Evolutionary conservation across 2,888 invertebrate species (phyloP).

Genomic region (Andricus quercusramuli): DNA sequence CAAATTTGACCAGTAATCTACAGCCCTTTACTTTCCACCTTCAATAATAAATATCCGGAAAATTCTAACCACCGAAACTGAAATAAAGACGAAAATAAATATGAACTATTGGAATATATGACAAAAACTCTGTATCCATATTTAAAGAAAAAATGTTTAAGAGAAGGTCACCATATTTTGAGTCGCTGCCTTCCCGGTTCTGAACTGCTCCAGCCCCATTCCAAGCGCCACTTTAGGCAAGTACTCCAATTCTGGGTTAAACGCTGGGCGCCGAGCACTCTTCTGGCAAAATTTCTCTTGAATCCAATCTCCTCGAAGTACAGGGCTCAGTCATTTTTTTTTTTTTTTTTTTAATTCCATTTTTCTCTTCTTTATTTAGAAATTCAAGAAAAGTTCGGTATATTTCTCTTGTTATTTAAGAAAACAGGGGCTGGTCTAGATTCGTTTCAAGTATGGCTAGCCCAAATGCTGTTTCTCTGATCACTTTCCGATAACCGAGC

Average conservation of each 20-base stretch:
- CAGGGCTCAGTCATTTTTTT: too few relatives aligned
- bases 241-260: too few relatives aligned
- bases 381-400: background rate
- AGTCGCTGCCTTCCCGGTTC: too few relatives aligned
- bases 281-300: too few relatives aligned
- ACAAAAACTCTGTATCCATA: background rate
- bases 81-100: background rate
- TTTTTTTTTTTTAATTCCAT: too few relatives aligned
- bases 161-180: too few relatives aligned
- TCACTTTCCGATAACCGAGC: background rate
- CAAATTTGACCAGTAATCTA: too few relatives aligned
- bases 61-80: background rate
- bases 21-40: too few relatives aligned
- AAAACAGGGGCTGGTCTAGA: constrained; percentile 48
- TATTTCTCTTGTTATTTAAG: constrained; percentile 53
- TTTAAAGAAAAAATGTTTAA: background rate
- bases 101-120: background rate
- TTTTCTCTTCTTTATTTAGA: background rate
- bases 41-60: background rate
- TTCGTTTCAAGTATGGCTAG: constrained; percentile 38
- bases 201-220: too few relatives aligned
- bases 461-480: constrained; percentile 41
- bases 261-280: too few relatives aligned
- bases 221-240: too few relatives aligned
- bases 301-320: too few relatives aligned